These are phyloP conservation scores for Spinus olivaceus DNA, from an alignment of 2,797 vertebrate genomes.

Conservation along the genomic window DNA sequence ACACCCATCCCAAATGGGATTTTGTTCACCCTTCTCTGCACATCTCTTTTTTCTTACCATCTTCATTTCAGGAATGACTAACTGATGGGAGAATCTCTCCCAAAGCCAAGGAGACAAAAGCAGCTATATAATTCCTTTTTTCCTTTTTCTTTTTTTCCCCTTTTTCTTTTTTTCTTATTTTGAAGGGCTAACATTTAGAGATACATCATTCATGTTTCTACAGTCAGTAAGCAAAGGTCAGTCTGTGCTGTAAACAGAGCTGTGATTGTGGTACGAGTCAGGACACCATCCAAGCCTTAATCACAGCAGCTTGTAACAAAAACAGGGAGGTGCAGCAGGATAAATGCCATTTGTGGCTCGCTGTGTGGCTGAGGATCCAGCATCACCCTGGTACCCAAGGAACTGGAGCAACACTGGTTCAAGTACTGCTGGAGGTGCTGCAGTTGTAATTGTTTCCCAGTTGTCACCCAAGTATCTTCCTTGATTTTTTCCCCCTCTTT, in stretches of 20 bases:
- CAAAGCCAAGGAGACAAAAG: background rate
- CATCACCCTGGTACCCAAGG: background rate
- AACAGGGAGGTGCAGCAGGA: background rate
- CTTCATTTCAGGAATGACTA: background rate
- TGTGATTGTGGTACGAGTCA: background rate
- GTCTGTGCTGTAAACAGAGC: background rate
- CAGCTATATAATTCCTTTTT: background rate
- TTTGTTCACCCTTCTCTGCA: background rate
- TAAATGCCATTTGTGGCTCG: background rate
- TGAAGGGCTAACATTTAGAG: background rate
- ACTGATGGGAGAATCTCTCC: background rate
- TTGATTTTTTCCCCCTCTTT: fast-evolving
- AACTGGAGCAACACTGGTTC: background rate
- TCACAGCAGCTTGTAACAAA: background rate
- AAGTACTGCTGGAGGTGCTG: background rate
- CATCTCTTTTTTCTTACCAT: background rate
- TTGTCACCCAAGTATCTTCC: background rate
- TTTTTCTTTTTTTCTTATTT: background rate
- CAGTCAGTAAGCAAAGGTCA: constrained; percentile 27
- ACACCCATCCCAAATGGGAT: background rate
- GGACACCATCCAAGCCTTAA: background rate
- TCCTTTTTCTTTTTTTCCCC: background rate
- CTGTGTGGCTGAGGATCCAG: background rate
- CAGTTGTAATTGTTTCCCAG: background rate
- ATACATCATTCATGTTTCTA: background rate